phyloP scores from a whole-genome alignment of 2,113 vertebrate genomes.

The Atlantisia rogersi region DNA sequence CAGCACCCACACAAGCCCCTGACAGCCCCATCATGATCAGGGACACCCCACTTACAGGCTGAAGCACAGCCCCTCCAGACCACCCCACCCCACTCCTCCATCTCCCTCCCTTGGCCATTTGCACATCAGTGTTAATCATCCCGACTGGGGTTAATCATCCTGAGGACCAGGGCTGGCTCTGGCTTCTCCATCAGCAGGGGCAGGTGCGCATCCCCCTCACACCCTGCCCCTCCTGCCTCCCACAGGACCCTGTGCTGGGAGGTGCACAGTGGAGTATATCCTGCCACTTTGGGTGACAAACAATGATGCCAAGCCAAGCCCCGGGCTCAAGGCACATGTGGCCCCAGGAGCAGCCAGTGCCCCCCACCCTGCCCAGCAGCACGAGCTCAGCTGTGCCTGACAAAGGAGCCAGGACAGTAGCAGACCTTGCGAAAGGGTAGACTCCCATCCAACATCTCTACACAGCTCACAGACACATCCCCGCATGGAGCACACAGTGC shows the following conservation, averaged over 20 bases:
- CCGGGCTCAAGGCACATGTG: rapidly evolving
- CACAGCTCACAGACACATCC: rapidly evolving
- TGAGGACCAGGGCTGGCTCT: background rate
- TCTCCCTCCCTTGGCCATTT: background rate
- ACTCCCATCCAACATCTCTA: background rate
- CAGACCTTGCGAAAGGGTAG: background rate
- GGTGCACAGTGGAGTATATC: background rate
- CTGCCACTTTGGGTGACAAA: background rate
- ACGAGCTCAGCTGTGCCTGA: background rate
- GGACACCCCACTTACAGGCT: background rate
- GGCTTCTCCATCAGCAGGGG: background rate
- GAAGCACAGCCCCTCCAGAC: background rate
- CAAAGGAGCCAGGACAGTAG: background rate
- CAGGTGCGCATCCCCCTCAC: rapidly evolving
- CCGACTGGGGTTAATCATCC: background rate
- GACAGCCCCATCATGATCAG: rapidly evolving
- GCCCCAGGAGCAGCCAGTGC: background rate
- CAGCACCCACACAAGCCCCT: rapidly evolving
- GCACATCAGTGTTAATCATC: background rate
- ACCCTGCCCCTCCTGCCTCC: background rate
- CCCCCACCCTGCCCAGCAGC: background rate
- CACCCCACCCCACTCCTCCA: background rate
- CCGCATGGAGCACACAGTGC: background rate
- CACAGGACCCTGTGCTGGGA: background rate
- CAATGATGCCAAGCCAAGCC: background rate